Base-by-base conservation (phyloP, 2,888 invertebrate genomes). In the Eutolmus rufibarbis region DNA sequence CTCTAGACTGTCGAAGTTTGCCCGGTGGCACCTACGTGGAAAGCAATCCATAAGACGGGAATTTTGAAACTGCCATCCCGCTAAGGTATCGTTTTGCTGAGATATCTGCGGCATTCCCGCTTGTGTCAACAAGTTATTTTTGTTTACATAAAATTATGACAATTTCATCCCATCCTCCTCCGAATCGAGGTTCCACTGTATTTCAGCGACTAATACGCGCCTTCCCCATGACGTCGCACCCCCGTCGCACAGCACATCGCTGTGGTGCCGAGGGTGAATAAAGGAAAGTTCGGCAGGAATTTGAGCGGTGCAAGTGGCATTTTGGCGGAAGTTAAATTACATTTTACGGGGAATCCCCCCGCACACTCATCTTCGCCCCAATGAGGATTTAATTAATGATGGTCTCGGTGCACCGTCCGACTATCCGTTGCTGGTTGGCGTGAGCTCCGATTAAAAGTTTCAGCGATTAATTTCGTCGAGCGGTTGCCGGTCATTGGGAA, bases 301-400 rank as follows among this genome's bases (percentile, higher is more conserved):
- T 78, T 78, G 23, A 78, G 43, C 40, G 14, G 43, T 40, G 43
- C 43, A 23, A 78, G 40, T 78, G 40, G 78, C 23, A 78, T 78
- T 34, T 43, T 78, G 43, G 78, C 40, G 43, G 78, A 78, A 78
- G 78, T 78, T 78, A 78, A 78, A 78, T 78, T 78, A 78, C 78
- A 43, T 78, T 78, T 78, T 78, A 23, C 37, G 78, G 78, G 78
- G 78, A 14, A 78, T 78, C 9, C 23, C 9, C 23, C 23, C 40
- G 76, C 76, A 76, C 16, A 76, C 37, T 31, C 76, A 37, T 37
- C 78, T 78, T 43, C 78, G 8, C 37, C 43, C 43, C 23, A 78
- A 78, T 78, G 43, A 78, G 78, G 43, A 78, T 78, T 78, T 78
- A 78, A 78, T 78, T 78, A 78, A 43, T 78, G 40, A 78, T 43